These are phyloP conservation scores for Cromileptes altivelis DNA, from an alignment of 2,113 vertebrate genomes.

Conservation along the genomic window DNA sequence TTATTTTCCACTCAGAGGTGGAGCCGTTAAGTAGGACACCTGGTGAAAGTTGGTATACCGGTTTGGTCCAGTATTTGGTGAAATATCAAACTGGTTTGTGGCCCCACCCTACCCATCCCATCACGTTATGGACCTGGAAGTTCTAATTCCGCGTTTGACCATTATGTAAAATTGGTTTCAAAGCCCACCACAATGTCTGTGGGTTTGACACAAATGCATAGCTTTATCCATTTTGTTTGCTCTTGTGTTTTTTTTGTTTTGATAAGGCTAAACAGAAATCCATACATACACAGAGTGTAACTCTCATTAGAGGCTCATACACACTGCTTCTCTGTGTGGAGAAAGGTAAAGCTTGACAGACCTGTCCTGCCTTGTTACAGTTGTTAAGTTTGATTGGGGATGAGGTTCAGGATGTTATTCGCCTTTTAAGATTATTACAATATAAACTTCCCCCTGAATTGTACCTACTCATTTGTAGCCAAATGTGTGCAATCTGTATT, in stretches of 20 bases:
- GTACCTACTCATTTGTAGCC: background rate
- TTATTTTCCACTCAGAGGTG: too few relatives aligned
- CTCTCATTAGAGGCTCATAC: background rate
- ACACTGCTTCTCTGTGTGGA: background rate
- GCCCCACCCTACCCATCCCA: too few relatives aligned
- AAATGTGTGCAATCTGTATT: background rate
- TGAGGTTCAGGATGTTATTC: background rate
- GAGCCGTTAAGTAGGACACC: too few relatives aligned
- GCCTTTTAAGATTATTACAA: background rate
- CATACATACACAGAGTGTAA: background rate
- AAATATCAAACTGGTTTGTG: too few relatives aligned
- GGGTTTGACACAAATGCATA: background rate
- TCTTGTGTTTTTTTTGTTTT: background rate
- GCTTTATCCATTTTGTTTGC: background rate
- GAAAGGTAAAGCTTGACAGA: background rate
- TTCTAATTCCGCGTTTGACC: too few relatives aligned
- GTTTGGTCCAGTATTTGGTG: too few relatives aligned
- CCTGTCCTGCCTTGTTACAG: background rate
- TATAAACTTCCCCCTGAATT: background rate
- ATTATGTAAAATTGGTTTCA: too few relatives aligned
- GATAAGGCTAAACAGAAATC: background rate
- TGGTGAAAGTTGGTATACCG: too few relatives aligned
- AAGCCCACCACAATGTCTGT: too few relatives aligned
- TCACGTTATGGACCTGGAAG: too few relatives aligned
- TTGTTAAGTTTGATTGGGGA: background rate